Conservation (phyloP, 2,113 vertebrate species). For the Macaca mulatta region DNA sequence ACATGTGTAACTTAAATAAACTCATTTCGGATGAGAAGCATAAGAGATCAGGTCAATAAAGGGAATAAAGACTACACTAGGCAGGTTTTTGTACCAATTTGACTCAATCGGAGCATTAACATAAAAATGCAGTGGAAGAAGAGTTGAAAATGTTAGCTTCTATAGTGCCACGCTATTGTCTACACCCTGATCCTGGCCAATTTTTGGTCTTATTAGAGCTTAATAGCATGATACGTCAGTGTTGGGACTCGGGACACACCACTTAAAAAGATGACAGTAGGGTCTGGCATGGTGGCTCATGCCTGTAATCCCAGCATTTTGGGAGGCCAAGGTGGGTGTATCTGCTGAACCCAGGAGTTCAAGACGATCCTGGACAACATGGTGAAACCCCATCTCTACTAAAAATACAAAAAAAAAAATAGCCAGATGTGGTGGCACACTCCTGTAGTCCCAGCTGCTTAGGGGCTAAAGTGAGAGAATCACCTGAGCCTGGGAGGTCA, state of each 20-base stretch:
- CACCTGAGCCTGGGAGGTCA: too few species aligned
- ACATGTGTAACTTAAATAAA: neutral
- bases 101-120: neutral
- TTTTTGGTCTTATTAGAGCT: neutral
- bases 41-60: neutral
- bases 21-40: neutral
- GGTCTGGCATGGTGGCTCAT: too few species aligned
- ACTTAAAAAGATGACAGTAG: neutral
- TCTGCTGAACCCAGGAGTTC: too few species aligned
- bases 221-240: neutral
- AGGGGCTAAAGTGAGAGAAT: too few species aligned
- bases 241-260: neutral
- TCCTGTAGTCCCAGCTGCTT: too few species aligned
- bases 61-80: neutral
- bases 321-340: too few species aligned
- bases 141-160: neutral
- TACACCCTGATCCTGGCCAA: neutral
- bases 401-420: too few species aligned
- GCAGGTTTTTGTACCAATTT: neutral
- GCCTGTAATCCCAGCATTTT: too few species aligned
- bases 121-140: neutral
- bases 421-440: too few species aligned
- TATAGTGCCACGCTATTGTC: neutral
- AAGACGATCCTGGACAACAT: too few species aligned
- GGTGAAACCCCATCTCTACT: too few species aligned